Base-by-base conservation (phyloP, 1,140 invertebrate genomes). In the Microplitis mediator region DNA sequence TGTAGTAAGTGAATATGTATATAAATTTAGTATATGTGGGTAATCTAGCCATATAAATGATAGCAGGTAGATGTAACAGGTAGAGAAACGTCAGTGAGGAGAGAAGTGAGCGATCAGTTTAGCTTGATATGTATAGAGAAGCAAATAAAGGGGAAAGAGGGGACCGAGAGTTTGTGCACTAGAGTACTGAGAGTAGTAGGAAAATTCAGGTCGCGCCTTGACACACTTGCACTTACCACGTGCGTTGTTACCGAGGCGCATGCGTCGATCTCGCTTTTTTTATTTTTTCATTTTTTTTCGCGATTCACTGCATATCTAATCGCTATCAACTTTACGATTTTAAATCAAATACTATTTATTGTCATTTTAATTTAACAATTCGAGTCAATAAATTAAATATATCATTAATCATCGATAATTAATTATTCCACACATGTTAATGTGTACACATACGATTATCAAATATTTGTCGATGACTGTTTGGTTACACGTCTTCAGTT, bases 181-280 rank as follows among this genome's bases (percentile, higher is more conserved):
- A 45, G 39, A 45, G 60, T 61, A 77, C 62, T 66, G 78, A 76
- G 74, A 83, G 84, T 76, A 86, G 11, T 45, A 45, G 84, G 86
- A 86, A 87, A 86, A 87, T 87, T 86, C 86, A 87, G 86, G 86
- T 87, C 86, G 85, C 84, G 86, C 86, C 86, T 87, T 87, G 86
- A 87, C 86, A 87, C 80, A 86, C 85, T 86, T 87, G 83, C 82
- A 84, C 83, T 85, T 83, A 86, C 84, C 85, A 86, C 85, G 85
- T 86, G 85, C 85, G 86, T 85, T 81, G 78, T 77, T 71, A 74
- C 70, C 77, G 73, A 74, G 70, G 80, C 82, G 81, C 83, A 84
- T 82, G 82, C 84, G 83, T 76, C 31, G 66, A 74, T 75, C 76
- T 74, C 72, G 65, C 76, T 74, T 75, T 75, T 70, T 35, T 54